A percentile compares a stretch with the other conserved stretches of the same genome.
These are phyloP conservation scores for Cancer borealis DNA, from an alignment of 2,888 invertebrate species.

Conservation along the genomic window DNA sequence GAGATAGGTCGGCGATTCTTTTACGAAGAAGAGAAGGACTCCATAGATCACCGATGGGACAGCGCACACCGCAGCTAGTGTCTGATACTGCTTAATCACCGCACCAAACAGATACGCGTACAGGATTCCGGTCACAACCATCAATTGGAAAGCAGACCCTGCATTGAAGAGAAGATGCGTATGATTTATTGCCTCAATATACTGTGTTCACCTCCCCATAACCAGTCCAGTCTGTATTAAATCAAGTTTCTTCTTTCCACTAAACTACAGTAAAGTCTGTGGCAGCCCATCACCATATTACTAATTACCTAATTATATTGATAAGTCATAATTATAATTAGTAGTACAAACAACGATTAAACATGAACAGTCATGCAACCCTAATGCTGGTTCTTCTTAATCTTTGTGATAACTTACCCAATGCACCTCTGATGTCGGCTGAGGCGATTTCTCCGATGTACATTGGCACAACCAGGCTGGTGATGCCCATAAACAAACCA, in stretches of 20 bases:
- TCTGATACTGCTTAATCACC: conserved; percentile 84
- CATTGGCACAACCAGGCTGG: conserved; percentile 93
- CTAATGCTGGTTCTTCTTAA: background rate
- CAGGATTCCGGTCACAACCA: conserved; percentile 86
- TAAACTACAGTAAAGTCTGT: too few species aligned
- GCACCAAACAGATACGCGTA: conserved; percentile 88
- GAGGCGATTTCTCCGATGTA: conserved; percentile 96
- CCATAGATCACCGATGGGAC: conserved; percentile 84
- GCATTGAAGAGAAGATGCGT: background rate
- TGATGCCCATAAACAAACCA: conserved; percentile 90
- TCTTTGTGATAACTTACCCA: conserved; percentile 83
- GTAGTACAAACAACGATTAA: background rate
- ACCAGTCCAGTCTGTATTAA: too few species aligned
- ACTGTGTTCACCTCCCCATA: too few species aligned
- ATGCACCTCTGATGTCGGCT: conserved; percentile 92
- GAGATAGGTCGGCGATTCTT: conserved; percentile 89
- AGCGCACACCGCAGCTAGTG: conserved; percentile 84
- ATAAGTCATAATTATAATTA: too few species aligned
- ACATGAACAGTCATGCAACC: background rate
- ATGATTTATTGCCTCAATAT: background rate
- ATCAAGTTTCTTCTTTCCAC: too few species aligned
- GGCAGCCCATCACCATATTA: too few species aligned
- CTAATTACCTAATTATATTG: too few species aligned
- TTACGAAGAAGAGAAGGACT: conserved; percentile 85
- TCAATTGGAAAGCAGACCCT: conserved; percentile 87